These are phyloP conservation scores for Malurus leucopterus DNA, from an alignment of 2,797 vertebrate species.

Conservation along the genomic window DNA sequence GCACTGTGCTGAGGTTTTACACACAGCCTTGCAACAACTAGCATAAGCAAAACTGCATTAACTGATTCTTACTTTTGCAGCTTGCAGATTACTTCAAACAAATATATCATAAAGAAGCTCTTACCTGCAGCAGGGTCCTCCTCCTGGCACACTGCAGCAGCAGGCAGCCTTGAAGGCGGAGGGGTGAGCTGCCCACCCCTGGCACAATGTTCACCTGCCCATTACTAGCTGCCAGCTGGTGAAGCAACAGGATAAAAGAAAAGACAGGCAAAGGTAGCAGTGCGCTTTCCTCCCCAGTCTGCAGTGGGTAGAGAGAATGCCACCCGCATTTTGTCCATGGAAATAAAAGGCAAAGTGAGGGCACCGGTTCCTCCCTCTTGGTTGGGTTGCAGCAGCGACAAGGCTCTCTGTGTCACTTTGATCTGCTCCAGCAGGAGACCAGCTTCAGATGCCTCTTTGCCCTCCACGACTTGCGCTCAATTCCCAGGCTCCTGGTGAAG, in stretches of 20 bases:
- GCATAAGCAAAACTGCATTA: not conserved
- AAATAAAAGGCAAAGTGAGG: not conserved
- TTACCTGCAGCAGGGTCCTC: not conserved
- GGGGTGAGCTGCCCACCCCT: not conserved
- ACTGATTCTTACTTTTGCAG: not conserved
- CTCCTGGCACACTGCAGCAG: not conserved
- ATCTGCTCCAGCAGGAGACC: not conserved
- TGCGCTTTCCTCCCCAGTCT: not conserved
- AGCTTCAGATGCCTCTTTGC: not conserved
- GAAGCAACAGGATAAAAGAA: not conserved
- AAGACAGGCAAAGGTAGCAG: not conserved
- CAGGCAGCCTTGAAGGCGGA: not conserved
- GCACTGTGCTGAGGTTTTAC: not conserved
- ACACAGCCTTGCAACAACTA: not conserved
- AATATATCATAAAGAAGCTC: fast-evolving
- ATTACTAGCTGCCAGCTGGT: not conserved
- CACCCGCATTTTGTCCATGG: not conserved
- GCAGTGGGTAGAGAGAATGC: not conserved
- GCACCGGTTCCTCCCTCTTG: not conserved
- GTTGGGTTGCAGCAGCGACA: not conserved
- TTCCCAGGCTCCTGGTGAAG: not conserved
- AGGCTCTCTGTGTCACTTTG: not conserved
- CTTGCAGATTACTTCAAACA: not conserved
- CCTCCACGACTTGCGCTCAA: fast-evolving
- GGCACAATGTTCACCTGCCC: not conserved